These are phyloP conservation scores for Subacronicta megacephala DNA, from an alignment of 2,888 invertebrate species.

Conservation along the genomic window DNA sequence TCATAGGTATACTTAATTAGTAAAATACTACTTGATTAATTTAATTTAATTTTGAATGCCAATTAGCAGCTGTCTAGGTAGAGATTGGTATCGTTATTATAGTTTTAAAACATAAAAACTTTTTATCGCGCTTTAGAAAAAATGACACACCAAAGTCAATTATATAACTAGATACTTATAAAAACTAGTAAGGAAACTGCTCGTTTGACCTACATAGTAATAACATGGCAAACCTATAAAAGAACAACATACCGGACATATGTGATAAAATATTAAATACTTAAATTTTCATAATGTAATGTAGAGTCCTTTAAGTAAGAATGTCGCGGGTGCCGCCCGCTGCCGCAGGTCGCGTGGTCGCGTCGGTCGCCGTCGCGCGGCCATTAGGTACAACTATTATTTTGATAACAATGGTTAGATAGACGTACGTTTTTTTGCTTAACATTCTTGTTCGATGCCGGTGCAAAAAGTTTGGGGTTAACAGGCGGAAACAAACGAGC, in stretches of 20 bases:
- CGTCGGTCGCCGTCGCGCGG: no score
- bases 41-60: conserved; percentile 14
- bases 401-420: conserved; percentile 46
- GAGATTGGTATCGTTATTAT: conserved; percentile 22
- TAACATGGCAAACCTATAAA: neutral
- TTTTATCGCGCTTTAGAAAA: conserved; percentile 7
- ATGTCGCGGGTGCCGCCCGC: conserved; percentile 9
- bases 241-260: no score
- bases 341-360: no score
- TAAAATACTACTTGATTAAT: neutral
- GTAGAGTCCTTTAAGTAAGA: neutral
- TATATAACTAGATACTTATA: neutral
- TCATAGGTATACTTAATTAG: conserved; percentile 9
- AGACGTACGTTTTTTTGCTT: conserved; percentile 37
- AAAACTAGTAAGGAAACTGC: conserved; percentile 14
- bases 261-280: no score
- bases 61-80: conserved; percentile 26
- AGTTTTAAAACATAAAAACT: conserved; percentile 8
- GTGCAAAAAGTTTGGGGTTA: conserved; percentile 48
- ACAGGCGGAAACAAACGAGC: conserved; percentile 44
- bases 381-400: conserved; percentile 28
- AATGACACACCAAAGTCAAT: conserved; percentile 21
- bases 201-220: conserved; percentile 9
- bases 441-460: conserved; percentile 40
- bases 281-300: no score